Conservation (phyloP, 2,888 invertebrate species). For the Globia sparganii region DNA sequence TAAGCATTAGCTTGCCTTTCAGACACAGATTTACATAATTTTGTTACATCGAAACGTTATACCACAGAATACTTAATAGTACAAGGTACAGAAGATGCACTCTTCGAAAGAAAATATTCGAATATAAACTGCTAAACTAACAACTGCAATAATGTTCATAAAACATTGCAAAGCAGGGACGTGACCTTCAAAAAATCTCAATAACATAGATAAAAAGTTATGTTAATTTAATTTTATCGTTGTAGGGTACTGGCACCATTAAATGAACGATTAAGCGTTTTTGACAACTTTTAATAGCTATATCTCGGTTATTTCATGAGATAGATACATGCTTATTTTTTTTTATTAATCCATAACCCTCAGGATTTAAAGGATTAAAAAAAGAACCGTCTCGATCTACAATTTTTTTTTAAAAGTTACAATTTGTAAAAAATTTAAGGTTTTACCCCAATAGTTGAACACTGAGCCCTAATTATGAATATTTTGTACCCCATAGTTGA, state of each 20-base stretch:
- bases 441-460: slow-evolving; percentile 1
- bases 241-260: not conserved
- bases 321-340: not conserved
- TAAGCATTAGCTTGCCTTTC: too few species aligned
- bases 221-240: too few species aligned
- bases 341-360: not conserved
- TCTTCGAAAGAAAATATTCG: too few species aligned
- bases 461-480: slow-evolving; percentile 4
- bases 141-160: too few species aligned
- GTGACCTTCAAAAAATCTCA: too few species aligned
- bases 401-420: not conserved
- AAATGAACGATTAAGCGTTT: not conserved
- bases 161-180: too few species aligned
- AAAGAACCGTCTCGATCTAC: not conserved
- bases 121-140: too few species aligned
- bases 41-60: too few species aligned
- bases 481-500: not conserved
- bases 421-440: not conserved
- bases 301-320: not conserved
- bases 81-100: too few species aligned
- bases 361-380: not conserved
- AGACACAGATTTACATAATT: too few species aligned
- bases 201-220: too few species aligned
- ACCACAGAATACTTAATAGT: too few species aligned
- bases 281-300: not conserved